Conservation (phyloP, 2,888 invertebrate species). For the Theretra japonica region DNA sequence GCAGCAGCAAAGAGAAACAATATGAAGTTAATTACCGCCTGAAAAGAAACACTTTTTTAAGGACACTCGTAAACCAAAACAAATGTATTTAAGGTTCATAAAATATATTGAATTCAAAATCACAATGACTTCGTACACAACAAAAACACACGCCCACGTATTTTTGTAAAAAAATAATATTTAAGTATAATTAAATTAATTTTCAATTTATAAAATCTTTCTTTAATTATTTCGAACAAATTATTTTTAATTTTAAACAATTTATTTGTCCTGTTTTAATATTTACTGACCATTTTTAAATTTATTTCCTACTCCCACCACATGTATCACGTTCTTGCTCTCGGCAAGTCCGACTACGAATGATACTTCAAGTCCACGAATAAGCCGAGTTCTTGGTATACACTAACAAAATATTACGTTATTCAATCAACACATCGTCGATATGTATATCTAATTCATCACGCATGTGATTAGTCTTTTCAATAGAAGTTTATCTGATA, state of each 20-base stretch:
- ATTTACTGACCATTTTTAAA: slow-evolving; percentile 22
- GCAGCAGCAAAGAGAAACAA: slow-evolving; percentile 35
- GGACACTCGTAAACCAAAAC: background rate
- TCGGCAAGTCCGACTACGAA: background rate
- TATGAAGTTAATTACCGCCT: slow-evolving; percentile 20
- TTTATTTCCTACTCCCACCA: background rate
- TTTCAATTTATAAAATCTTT: too few species aligned
- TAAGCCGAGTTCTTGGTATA: background rate
- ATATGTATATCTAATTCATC: too few species aligned
- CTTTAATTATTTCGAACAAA: too few species aligned
- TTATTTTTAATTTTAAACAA: background rate
- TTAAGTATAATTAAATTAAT: too few species aligned
- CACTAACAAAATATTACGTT: background rate
- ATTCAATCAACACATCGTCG: background rate
- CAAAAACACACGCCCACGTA: too few species aligned
- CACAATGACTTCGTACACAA: too few species aligned
- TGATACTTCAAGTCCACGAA: background rate
- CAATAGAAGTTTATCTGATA: too few species aligned
- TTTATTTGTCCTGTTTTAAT: too few species aligned
- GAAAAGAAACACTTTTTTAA: background rate
- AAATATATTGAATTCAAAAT: too few species aligned
- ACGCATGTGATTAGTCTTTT: too few species aligned
- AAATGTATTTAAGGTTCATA: too few species aligned
- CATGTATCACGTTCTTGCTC: slow-evolving; percentile 3
- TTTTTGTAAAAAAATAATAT: too few species aligned